A percentile compares a stretch with the other conserved stretches of the same genome.
phyloP scores from a whole-genome alignment of 2,797 vertebrate species.

The Amphiprion clarkii region DNA sequence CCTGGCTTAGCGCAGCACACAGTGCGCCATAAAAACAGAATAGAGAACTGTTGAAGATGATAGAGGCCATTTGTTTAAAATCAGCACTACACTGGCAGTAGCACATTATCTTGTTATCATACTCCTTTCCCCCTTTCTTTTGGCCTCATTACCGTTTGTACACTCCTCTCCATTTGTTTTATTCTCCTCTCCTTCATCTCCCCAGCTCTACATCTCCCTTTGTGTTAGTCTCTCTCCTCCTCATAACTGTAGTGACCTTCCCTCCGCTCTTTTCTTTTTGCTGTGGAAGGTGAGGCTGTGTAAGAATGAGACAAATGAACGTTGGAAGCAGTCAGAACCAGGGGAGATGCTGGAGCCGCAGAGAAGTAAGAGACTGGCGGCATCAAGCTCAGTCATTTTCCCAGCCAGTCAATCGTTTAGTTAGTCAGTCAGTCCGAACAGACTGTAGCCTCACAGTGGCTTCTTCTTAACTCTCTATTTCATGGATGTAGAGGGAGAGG shows the following conservation, averaged over 20 bases:
- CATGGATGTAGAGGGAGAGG: conserved; percentile 67
- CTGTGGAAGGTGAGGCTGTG: conserved; percentile 38
- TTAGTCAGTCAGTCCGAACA: conserved; percentile 61
- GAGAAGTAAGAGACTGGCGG: conserved; percentile 17
- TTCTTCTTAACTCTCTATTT: conserved; percentile 68
- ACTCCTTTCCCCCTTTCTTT: conserved; percentile 58
- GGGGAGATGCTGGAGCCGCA: conserved; percentile 17
- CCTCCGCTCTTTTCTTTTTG: conserved; percentile 25
- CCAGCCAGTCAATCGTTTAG: conserved; percentile 62
- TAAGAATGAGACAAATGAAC: conserved; percentile 33
- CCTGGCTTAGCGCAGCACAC: conserved; percentile 18
- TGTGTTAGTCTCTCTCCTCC: conserved; percentile 41
- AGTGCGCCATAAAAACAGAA: conserved; percentile 19
- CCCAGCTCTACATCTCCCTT: conserved; percentile 20
- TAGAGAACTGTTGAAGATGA: conserved; percentile 13
- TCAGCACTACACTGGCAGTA: conserved; percentile 31
- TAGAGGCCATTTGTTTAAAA: conserved; percentile 46
- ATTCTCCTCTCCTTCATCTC: conserved; percentile 53
- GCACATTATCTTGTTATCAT: conserved; percentile 53
- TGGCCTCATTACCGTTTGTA: conserved; percentile 70
- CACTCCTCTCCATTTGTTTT: conserved; percentile 67
- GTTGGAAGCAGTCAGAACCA: conserved; percentile 20
- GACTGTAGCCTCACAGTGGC: conserved; percentile 48
- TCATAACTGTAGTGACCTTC: conserved; percentile 53
- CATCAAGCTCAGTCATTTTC: conserved; percentile 56